phyloP scores from a whole-genome alignment of 2,797 vertebrate species.

The Anniella stebbinsi region DNA sequence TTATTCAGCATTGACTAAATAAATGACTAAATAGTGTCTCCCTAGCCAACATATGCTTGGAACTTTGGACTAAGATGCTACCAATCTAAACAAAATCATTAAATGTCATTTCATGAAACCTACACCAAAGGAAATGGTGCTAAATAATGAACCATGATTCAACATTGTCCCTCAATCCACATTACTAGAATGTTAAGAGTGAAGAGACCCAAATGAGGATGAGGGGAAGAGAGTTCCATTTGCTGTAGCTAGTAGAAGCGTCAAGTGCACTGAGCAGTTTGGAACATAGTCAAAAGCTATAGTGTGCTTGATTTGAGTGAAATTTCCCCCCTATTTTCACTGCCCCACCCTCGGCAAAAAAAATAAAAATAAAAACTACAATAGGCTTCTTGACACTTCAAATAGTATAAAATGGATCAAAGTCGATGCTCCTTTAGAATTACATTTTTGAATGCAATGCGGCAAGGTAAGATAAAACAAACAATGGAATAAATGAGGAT shows the following conservation, averaged over 20 bases:
- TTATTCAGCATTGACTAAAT: neutral
- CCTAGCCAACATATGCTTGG: neutral
- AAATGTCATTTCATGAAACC: neutral
- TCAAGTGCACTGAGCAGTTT: neutral
- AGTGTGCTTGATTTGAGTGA: constrained; percentile 26
- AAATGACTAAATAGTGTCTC: neutral
- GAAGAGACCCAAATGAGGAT: neutral
- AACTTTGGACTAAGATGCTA: constrained; percentile 12
- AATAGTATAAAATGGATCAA: constrained; percentile 63
- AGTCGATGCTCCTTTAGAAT: constrained; percentile 60
- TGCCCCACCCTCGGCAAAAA: neutral
- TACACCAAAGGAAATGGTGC: neutral
- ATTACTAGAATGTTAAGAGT: neutral
- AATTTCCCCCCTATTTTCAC: constrained; percentile 4
- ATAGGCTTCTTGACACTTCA: constrained; percentile 42
- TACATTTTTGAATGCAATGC: constrained; percentile 56
- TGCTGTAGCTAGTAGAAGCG: neutral
- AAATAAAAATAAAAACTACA: neutral
- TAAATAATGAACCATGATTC: neutral
- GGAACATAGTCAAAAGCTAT: neutral
- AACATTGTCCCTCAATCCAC: neutral
- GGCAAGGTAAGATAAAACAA: constrained; percentile 66
- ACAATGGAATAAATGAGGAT: constrained; percentile 61
- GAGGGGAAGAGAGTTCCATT: too few relatives aligned
- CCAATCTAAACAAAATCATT: constrained; percentile 10